phyloP scores from a whole-genome alignment of 2,113 vertebrate species.

The Scytalopus superciliaris region DNA sequence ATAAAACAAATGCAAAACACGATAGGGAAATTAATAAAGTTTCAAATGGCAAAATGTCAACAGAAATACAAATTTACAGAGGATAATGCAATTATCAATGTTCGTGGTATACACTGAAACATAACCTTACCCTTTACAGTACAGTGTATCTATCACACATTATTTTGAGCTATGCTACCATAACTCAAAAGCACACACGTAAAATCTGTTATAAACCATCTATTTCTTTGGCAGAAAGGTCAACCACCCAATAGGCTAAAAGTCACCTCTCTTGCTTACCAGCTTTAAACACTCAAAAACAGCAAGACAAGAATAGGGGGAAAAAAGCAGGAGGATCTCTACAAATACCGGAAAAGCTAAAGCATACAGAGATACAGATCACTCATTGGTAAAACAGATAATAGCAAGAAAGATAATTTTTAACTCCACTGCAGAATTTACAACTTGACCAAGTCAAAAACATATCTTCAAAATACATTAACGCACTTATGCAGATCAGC shows the following conservation, averaged over 20 bases:
- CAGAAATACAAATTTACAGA: conserved; percentile 2
- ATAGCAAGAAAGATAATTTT: not conserved
- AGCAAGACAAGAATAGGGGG: not conserved
- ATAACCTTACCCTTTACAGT: not conserved
- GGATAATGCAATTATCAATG: not conserved
- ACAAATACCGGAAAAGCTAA: conserved; percentile 13
- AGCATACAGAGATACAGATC: not conserved
- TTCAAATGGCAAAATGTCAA: conserved; percentile 30
- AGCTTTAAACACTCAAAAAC: not conserved
- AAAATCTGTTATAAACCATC: conserved; percentile 12
- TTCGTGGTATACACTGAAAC: not conserved
- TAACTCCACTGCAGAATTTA: not conserved
- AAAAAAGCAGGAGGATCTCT: not conserved
- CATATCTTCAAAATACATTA: not conserved
- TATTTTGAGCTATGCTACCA: not conserved
- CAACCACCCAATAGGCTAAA: not conserved
- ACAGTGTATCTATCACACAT: not conserved
- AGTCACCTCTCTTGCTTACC: not conserved
- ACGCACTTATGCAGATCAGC: not conserved
- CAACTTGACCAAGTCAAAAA: not conserved
- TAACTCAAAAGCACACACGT: not conserved
- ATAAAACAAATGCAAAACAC: conserved; percentile 19
- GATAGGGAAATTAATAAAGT: not conserved
- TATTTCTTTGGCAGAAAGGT: conserved; percentile 24
- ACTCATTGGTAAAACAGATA: not conserved